These are phyloP conservation scores for Plectus sambesii DNA, from an alignment of 1,140 invertebrate species.

Conservation along the genomic window DNA sequence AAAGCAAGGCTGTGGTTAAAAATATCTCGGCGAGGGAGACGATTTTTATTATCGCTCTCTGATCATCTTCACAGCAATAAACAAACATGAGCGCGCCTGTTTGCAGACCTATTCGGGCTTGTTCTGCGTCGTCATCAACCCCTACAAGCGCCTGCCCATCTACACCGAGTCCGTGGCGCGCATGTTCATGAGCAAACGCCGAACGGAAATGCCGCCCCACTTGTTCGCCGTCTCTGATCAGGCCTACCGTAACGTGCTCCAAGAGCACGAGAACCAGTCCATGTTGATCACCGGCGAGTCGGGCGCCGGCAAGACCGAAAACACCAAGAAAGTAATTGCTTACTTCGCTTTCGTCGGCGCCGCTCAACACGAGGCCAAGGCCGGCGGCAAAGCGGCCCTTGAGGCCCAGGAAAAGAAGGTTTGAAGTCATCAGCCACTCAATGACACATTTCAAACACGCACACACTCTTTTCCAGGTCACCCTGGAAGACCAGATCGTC, in stretches of 20 bases:
- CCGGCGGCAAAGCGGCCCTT: slow-evolving; percentile 11
- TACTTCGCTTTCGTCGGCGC: slow-evolving; percentile 58
- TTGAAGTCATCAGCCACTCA: not conserved
- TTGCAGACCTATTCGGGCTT: slow-evolving; percentile 94
- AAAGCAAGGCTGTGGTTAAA: too few species aligned
- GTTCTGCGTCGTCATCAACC: slow-evolving; percentile 99
- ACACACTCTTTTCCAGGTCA: slow-evolving; percentile 33
- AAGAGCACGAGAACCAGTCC: slow-evolving; percentile 91
- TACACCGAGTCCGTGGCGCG: slow-evolving; percentile 91
- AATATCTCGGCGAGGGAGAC: too few species aligned
- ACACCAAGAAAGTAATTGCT: slow-evolving; percentile 58
- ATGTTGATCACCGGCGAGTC: slow-evolving; percentile 83
- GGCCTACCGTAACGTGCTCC: slow-evolving; percentile 99
- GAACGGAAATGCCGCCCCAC: slow-evolving; percentile 97
- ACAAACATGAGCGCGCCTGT: not conserved
- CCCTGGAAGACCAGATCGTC: slow-evolving; percentile 85
- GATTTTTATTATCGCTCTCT: too few species aligned
- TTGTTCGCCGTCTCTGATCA: slow-evolving; percentile 99
- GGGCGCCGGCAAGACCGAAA: slow-evolving; percentile 58
- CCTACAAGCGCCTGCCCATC: slow-evolving; percentile 98
- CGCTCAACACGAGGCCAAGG: slow-evolving; percentile 57
- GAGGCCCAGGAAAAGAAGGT: not conserved
- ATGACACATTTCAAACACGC: not conserved
- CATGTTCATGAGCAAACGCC: slow-evolving; percentile 94
- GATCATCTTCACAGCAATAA: too few species aligned